These are phyloP conservation scores for Drosophila navojoa DNA, from an alignment of 1,140 invertebrate genomes.

Conservation along the genomic window DNA sequence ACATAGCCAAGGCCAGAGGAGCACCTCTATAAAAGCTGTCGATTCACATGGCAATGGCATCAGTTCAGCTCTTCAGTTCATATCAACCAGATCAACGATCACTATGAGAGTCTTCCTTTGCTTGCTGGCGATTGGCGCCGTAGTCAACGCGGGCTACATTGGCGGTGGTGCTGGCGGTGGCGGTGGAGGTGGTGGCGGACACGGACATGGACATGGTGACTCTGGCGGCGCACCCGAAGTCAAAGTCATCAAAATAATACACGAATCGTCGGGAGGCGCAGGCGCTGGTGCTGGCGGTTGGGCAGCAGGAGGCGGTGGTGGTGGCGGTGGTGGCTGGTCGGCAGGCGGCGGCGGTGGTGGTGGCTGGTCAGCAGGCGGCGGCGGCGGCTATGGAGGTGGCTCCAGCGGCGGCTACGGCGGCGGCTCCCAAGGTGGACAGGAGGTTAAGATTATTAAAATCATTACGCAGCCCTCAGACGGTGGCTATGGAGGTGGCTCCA, in stretches of 20 bases:
- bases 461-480: conserved; percentile 1
- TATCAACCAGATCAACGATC: conserved; percentile 54
- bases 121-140: conserved; percentile 53
- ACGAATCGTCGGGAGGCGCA: conserved; percentile 49
- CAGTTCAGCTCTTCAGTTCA: conserved; percentile 65
- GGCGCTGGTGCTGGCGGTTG: conserved; percentile 31
- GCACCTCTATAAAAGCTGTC: conserved; percentile 64
- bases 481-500: conserved; percentile 17
- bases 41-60: conserved; percentile 48
- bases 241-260: conserved; percentile 70
- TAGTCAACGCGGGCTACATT: conserved; percentile 64
- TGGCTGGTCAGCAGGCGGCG: conserved; percentile 30
- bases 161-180: conserved; percentile 48
- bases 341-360: conserved; percentile 26
- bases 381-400: too few relatives aligned
- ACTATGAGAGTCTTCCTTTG: conserved; percentile 71
- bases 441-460: neutral
- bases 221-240: conserved; percentile 37
- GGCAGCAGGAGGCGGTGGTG: conserved; percentile 23
- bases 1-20: conserved; percentile 41
- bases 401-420: conserved; percentile 39
- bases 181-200: conserved; percentile 33
- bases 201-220: conserved; percentile 46
- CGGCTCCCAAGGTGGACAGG: conserved; percentile 2
- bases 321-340: conserved; percentile 21